Evolutionary conservation across 35 echinoderm and acorn worm genomes (phyloP).

Genomic region (Stichopus chloronotus): DNA sequence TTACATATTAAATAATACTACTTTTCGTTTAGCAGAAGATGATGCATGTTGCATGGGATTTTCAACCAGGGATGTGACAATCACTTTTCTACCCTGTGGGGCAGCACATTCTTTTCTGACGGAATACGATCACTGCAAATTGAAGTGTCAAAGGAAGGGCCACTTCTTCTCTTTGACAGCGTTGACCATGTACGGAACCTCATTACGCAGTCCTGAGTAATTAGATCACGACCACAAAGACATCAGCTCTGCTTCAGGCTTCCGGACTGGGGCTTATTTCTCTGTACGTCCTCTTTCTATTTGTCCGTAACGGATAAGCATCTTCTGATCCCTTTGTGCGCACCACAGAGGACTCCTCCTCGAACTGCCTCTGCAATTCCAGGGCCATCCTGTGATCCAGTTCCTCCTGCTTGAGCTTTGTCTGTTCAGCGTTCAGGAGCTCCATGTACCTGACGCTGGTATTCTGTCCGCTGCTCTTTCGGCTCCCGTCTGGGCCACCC

Average conservation of each 20-base stretch:
- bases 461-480: constrained; percentile 39
- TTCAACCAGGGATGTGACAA: no score
- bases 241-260: not conserved
- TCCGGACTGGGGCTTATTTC: constrained; percentile 33
- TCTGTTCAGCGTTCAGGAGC: constrained; percentile 35
- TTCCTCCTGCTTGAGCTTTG: constrained; percentile 42
- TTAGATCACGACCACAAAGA: no score
- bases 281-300: constrained; percentile 17
- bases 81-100: no score
- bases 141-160: no score
- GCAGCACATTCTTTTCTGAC: no score
- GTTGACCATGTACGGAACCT: no score
- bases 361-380: constrained; percentile 36
- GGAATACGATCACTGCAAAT: no score
- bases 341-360: constrained; percentile 11
- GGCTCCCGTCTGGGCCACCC: not conserved
- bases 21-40: no score
- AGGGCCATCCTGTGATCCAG: constrained; percentile 39
- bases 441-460: constrained; percentile 42
- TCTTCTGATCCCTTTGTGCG: constrained; percentile 49
- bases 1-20: no score
- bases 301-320: constrained; percentile 33
- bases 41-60: no score
- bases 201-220: no score
- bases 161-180: no score